phyloP scores from a whole-genome alignment of 2,113 vertebrate genomes.

The Lepus americanus region DNA sequence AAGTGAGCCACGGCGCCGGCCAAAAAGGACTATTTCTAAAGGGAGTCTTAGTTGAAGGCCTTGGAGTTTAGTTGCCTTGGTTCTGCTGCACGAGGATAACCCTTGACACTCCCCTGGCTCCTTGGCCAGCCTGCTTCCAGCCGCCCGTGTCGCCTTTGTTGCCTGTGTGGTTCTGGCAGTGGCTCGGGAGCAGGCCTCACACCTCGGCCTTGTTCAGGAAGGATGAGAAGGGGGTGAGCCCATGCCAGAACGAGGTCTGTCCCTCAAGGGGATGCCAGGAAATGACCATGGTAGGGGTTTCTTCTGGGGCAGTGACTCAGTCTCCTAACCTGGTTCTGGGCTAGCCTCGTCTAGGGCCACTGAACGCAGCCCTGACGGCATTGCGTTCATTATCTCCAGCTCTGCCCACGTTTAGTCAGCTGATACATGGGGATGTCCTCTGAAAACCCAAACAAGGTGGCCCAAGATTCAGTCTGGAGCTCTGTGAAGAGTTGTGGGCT shows the following conservation, averaged over 20 bases:
- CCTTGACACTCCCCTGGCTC: accelerated
- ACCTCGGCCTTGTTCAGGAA: background rate
- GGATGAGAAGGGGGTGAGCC: background rate
- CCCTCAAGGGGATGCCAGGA: background rate
- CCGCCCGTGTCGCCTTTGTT: background rate
- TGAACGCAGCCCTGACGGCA: background rate
- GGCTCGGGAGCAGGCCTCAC: accelerated
- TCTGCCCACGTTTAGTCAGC: background rate
- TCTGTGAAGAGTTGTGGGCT: background rate
- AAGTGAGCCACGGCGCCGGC: too few species aligned
- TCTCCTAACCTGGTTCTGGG: background rate
- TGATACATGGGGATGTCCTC: background rate
- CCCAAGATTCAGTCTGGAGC: background rate
- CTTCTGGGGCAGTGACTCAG: background rate
- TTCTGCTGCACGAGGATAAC: background rate
- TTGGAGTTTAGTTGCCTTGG: background rate
- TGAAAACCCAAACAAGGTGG: background rate
- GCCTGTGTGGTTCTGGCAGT: accelerated
- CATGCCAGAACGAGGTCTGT: background rate
- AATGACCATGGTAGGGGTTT: background rate
- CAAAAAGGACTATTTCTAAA: background rate
- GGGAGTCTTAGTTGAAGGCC: background rate
- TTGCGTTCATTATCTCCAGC: background rate
- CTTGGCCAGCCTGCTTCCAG: background rate
- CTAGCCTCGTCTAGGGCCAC: background rate